Conservation (phyloP, 2,888 invertebrate species). For the Harpalus rubripes region DNA sequence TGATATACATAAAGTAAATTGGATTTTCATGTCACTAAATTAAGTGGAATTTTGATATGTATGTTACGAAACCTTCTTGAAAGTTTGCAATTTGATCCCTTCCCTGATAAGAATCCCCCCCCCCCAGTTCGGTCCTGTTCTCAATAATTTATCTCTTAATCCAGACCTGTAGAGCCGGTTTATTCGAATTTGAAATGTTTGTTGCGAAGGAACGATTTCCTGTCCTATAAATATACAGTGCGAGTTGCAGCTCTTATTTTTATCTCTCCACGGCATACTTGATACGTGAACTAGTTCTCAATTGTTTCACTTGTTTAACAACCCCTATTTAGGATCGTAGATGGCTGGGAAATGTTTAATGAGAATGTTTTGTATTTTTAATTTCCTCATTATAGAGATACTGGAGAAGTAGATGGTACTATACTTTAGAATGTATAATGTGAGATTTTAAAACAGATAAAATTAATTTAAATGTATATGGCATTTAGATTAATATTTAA, state of each 20-base stretch:
- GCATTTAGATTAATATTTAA: constrained; percentile 40
- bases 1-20: neutral
- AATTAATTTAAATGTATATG: constrained; percentile 27
- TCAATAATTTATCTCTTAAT: constrained; percentile 13
- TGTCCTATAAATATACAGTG: constrained; percentile 42
- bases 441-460: constrained; percentile 1
- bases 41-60: neutral
- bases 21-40: neutral
- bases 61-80: constrained; percentile 18
- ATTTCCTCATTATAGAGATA: constrained; percentile 6
- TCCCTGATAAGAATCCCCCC: neutral
- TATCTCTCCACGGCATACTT: constrained; percentile 13
- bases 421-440: neutral
- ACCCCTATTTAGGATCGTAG: constrained; percentile 19
- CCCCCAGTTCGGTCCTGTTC: neutral
- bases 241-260: constrained; percentile 35
- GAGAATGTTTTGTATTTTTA: constrained; percentile 25
- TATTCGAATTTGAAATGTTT: constrained; percentile 33
- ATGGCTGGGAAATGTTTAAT: constrained; percentile 24
- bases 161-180: constrained; percentile 36
- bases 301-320: constrained; percentile 33
- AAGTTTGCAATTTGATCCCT: constrained; percentile 21
- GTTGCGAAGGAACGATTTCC: constrained; percentile 10
- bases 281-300: constrained; percentile 24
- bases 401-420: neutral